Percentiles rank a stretch among this genome's conserved stretches.
Conservation (phyloP, 2,113 vertebrate genomes). For the Pterocles burchelli region DNA sequence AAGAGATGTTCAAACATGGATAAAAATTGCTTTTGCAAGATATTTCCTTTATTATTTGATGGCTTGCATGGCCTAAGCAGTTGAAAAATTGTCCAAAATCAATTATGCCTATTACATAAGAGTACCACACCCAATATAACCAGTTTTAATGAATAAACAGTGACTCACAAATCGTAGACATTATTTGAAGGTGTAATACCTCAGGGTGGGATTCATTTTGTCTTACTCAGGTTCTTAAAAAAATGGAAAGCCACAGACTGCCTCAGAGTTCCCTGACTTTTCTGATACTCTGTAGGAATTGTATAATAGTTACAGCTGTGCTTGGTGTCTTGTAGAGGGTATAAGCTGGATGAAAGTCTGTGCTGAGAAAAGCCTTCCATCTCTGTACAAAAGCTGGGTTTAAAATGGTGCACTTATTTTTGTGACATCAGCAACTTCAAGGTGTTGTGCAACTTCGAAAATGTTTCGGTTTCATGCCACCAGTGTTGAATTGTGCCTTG, state of each 20-base stretch:
- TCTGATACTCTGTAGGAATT: background rate
- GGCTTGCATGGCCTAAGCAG: background rate
- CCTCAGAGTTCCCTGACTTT: too few species aligned
- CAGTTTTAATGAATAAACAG: slow-evolving; percentile 25
- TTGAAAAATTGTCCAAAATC: slow-evolving; percentile 56
- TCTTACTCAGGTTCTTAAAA: background rate
- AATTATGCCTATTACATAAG: slow-evolving; percentile 48
- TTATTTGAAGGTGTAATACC: slow-evolving; percentile 5
- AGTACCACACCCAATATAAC: slow-evolving; percentile 63
- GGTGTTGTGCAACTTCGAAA: slow-evolving; percentile 19
- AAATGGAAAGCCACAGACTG: too few species aligned
- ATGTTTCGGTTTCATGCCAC: background rate
- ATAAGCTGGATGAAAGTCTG: background rate
- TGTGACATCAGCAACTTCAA: background rate
- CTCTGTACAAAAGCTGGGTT: background rate
- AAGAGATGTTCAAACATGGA: background rate
- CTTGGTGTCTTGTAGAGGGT: background rate
- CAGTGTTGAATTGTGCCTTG: background rate
- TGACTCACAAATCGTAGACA: slow-evolving; percentile 17
- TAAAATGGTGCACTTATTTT: background rate
- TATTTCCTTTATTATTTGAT: slow-evolving; percentile 46
- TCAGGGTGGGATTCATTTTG: background rate
- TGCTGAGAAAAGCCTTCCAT: background rate
- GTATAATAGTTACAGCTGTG: background rate
- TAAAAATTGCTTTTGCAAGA: background rate